Percentiles rank a stretch among this genome's conserved stretches.
Conservation (phyloP, 2,113 vertebrate species). For the Petaurus breviceps region DNA sequence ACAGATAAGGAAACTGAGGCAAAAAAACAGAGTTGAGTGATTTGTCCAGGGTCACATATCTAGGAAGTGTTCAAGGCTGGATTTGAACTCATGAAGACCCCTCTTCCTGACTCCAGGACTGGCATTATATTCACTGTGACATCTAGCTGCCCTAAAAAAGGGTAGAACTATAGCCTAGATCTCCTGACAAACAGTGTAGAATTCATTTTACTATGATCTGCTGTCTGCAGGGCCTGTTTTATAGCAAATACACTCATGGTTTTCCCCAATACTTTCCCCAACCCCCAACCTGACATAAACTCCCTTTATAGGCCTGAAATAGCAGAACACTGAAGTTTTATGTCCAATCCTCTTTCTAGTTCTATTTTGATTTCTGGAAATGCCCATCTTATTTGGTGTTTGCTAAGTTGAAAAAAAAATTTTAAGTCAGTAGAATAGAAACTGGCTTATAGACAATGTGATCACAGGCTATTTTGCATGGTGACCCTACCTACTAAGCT, state of each 20-base stretch:
- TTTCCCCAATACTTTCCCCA: background rate
- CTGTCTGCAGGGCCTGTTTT: background rate
- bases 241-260: background rate
- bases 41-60: background rate
- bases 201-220: background rate
- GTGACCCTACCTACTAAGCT: background rate
- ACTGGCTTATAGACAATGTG: background rate
- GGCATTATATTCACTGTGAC: background rate
- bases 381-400: background rate
- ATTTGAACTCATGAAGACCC: background rate
- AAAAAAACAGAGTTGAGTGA: background rate
- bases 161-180: background rate
- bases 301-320: background rate
- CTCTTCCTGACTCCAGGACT: background rate
- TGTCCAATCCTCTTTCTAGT: background rate
- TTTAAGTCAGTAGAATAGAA: background rate
- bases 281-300: background rate
- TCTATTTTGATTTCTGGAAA: background rate
- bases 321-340: background rate
- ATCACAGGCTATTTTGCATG: background rate
- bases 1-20: background rate
- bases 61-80: background rate
- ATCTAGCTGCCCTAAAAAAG: background rate
- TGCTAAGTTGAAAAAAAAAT: background rate
- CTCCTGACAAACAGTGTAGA: background rate